Conservation (phyloP, 2,797 vertebrate species). For the Tapirus indicus region DNA sequence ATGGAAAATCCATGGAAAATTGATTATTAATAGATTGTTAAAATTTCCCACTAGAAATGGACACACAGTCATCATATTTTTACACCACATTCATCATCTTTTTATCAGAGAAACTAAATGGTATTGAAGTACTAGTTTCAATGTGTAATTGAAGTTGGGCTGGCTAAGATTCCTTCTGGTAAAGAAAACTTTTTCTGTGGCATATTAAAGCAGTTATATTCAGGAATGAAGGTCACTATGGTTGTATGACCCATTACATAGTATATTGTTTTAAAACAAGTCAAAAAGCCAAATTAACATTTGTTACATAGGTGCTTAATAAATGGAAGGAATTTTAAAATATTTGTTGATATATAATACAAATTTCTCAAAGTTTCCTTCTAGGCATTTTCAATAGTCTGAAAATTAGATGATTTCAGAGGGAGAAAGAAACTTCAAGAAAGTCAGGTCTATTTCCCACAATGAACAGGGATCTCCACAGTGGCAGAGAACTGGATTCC, state of each 20-base stretch:
- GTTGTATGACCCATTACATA: neutral
- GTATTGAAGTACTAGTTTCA: neutral
- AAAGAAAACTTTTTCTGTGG: slow-evolving; percentile 7
- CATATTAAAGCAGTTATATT: neutral
- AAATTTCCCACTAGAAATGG: slow-evolving; percentile 38
- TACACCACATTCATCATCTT: slow-evolving; percentile 28
- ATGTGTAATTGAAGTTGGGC: neutral
- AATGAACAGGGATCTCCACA: neutral
- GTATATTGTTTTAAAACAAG: neutral
- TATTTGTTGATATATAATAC: neutral
- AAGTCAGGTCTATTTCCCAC: neutral
- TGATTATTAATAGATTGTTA: slow-evolving; percentile 54
- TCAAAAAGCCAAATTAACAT: neutral
- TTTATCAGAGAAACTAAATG: slow-evolving; percentile 33
- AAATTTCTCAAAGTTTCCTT: neutral
- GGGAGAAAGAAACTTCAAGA: neutral
- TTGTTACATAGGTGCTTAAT: neutral
- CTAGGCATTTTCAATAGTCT: neutral
- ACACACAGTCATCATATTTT: slow-evolving; percentile 3
- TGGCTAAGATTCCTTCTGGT: neutral
- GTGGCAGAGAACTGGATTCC: neutral
- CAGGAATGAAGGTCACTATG: neutral
- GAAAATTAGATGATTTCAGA: neutral
- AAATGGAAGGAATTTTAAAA: neutral
- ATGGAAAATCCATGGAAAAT: slow-evolving; percentile 61